These are phyloP conservation scores for Drosophila bifasciata DNA, from an alignment of 1,140 invertebrate species.

Conservation along the genomic window DNA sequence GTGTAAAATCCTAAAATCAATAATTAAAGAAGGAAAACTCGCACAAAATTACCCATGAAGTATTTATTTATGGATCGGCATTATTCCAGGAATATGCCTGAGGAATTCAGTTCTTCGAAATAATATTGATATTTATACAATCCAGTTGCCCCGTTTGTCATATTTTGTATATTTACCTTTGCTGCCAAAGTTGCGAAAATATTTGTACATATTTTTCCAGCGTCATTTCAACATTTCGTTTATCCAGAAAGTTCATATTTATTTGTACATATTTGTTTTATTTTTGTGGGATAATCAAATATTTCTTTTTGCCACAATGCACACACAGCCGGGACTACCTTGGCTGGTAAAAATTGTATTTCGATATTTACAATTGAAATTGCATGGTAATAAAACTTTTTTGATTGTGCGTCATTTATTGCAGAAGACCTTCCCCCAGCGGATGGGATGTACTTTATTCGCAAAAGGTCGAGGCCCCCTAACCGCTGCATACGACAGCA, in stretches of 20 bases:
- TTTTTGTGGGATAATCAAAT: constrained; percentile 54
- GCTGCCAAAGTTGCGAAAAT: constrained; percentile 42
- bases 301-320: constrained; percentile 33
- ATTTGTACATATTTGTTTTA: constrained; percentile 19
- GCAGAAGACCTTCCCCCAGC: neutral
- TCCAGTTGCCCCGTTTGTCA: constrained; percentile 1
- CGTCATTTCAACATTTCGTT: constrained; percentile 47
- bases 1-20: constrained; percentile 50
- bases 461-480: constrained; percentile 36
- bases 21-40: constrained; percentile 16
- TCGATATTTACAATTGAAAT: constrained; percentile 46
- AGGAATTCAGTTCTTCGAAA: constrained; percentile 11
- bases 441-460: too few relatives aligned
- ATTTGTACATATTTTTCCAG: constrained; percentile 48
- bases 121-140: constrained; percentile 8
- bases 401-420: constrained; percentile 29
- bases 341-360: constrained; percentile 33
- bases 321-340: constrained; percentile 43
- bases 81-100: neutral
- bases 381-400: constrained; percentile 58
- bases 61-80: neutral
- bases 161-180: constrained; percentile 1
- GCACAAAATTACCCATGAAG: neutral
- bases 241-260: constrained; percentile 13
- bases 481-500: neutral